Conservation (phyloP, 2,888 invertebrate genomes). For the Scaptodrosophila latifasciaeformis region DNA sequence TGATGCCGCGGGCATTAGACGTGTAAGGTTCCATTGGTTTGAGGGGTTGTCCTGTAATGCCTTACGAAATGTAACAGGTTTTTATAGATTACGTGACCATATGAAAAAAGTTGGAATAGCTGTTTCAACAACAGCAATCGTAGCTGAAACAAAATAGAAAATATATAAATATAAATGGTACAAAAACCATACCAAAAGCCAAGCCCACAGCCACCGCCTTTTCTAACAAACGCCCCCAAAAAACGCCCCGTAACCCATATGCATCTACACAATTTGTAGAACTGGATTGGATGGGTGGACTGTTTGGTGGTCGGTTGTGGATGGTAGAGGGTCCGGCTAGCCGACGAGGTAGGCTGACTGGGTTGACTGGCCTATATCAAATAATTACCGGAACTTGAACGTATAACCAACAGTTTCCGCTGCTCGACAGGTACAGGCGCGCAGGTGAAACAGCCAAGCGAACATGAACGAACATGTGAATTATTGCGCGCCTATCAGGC, state of each 20-base stretch:
- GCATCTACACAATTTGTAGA: background rate
- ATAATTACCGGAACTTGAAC: slow-evolving; percentile 63
- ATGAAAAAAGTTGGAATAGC: slow-evolving; percentile 34
- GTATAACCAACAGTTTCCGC: slow-evolving; percentile 62
- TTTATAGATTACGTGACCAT: slow-evolving; percentile 63
- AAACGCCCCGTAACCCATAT: background rate
- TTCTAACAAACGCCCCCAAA: too few relatives aligned
- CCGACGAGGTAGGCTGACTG: slow-evolving; percentile 9
- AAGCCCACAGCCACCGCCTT: background rate
- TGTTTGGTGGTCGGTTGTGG: background rate
- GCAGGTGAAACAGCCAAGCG: slow-evolving; percentile 18
- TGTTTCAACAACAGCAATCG: slow-evolving; percentile 9
- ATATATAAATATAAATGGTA: background rate
- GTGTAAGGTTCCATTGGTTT: background rate
- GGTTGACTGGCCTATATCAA: slow-evolving; percentile 60
- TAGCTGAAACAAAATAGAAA: slow-evolving; percentile 25
- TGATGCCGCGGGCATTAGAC: background rate
- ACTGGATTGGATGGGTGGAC: too few relatives aligned
- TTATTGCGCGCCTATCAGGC: slow-evolving; percentile 30
- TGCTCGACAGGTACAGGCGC: slow-evolving; percentile 23
- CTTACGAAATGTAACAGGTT: slow-evolving; percentile 48
- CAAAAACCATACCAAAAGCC: background rate
- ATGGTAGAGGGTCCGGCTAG: background rate
- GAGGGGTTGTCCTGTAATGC: background rate
- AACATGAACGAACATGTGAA: too few relatives aligned